Evolutionary conservation across 2,797 vertebrate genomes (phyloP).

Genomic region (Myoxocephalus aenaeus): DNA sequence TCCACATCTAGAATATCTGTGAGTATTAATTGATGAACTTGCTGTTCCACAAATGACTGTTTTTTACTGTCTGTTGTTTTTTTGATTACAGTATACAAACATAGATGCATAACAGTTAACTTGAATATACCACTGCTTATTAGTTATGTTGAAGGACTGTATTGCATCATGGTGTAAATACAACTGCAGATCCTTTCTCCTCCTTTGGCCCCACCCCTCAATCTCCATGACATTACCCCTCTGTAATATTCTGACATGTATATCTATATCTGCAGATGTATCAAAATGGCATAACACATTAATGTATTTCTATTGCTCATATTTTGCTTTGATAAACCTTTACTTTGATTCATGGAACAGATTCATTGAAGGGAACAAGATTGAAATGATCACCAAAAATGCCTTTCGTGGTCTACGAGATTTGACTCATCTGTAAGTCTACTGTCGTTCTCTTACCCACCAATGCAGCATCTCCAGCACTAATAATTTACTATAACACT

Average conservation of each 20-base stretch:
- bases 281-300: neutral
- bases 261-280: neutral
- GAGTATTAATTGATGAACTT: slow-evolving; percentile 76
- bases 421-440: slow-evolving; percentile 96
- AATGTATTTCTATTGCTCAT: neutral
- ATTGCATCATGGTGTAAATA: neutral
- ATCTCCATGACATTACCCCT: neutral
- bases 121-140: neutral
- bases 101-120: neutral
- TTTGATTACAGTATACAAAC: neutral
- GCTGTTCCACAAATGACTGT: neutral
- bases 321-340: neutral
- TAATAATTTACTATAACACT: neutral
- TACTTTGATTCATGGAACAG: slow-evolving; percentile 72
- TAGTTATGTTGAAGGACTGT: neutral
- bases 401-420: slow-evolving; percentile 94
- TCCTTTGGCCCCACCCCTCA: neutral
- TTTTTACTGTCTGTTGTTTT: neutral
- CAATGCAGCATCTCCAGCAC: neutral
- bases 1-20: slow-evolving; percentile 97
- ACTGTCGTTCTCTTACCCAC: neutral
- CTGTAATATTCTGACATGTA: neutral
- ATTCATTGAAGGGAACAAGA: slow-evolving; percentile 98
- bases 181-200: neutral
- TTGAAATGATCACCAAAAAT: slow-evolving; percentile 92